Evolutionary conservation across 2,888 invertebrate genomes (phyloP).

Genomic region (Nesidiocoris tenuis): DNA sequence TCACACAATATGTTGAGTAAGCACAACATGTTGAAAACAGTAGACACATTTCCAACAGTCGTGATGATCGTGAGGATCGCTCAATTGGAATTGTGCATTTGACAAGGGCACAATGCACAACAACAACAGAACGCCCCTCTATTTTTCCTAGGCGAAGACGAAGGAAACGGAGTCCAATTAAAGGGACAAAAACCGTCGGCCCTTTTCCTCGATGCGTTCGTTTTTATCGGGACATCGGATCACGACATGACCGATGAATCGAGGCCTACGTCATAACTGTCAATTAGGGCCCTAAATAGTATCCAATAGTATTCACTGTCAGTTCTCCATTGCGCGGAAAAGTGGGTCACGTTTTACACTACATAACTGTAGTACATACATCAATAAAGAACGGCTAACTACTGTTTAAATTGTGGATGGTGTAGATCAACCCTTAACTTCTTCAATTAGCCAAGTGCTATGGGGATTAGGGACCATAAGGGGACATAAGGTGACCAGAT

Average conservation of each 20-base stretch:
- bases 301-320: not conserved
- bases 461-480: too few species aligned
- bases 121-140: not conserved
- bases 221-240: not conserved
- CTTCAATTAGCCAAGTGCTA: too few species aligned
- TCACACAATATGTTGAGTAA: too few species aligned
- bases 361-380: too few species aligned
- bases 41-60: not conserved
- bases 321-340: too few species aligned
- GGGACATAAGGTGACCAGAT: too few species aligned
- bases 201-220: not conserved
- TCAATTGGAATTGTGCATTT: not conserved
- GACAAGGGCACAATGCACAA: not conserved
- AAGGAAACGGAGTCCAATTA: not conserved
- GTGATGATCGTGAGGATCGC: not conserved
- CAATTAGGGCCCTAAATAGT: not conserved
- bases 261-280: not conserved
- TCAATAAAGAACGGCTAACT: too few species aligned
- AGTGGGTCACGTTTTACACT: too few species aligned
- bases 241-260: not conserved
- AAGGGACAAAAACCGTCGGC: not conserved
- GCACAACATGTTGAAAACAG: too few species aligned
- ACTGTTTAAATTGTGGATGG: too few species aligned
- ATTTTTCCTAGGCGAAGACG: not conserved
- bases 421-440: too few species aligned